Base-by-base conservation (phyloP, 2,888 invertebrate genomes). In the Pandemis corylana region DNA sequence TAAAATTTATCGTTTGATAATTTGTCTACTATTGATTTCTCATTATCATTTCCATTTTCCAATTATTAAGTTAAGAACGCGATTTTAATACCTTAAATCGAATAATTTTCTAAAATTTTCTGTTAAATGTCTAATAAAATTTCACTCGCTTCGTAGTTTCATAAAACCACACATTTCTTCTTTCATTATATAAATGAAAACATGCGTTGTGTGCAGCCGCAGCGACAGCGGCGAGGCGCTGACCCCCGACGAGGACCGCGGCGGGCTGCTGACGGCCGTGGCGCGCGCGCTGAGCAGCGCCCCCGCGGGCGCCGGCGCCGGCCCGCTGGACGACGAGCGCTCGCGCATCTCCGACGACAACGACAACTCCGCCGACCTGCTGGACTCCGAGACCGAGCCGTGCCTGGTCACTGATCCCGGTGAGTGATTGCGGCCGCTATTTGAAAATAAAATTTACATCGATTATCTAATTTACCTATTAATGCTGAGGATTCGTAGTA, bases 341-440 rank as follows among this genome's bases (percentile, higher is more conserved):
- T 91, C 90, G 68, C 87, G 88, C 49, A 76, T 85, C 42, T 93
- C 93, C 3, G 93, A 93, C 74, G 94, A 96, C 71, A 96, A 97
- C 81, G 96, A 96, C 84, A 97, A 97, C 89, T 97, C 97, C 20
- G 96, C 96, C 6, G 97, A 97, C 83, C 94, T 97, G 87, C 93
- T 97, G 53, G 97, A 97, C 88, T 97, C 97, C 0, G 97, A 97
- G 94, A 97, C 97, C 0, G 97, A 97, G 83, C 97, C 97, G 0
- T 97, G 97, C 81, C 93, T 97, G 36, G 97, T 97, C 95, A 97
- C 97, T 94, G 97, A 97, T 83, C 97, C 97, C 70, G 97, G 94
- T 94, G 53, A 79, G 96, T 7, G 1, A 3, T 20, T n/a, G 10
- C 15, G 4, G 12, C 28, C 28, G 6, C 9, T 53, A 2, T 6